Evolutionary conservation across 1,140 invertebrate species (phyloP).

Genomic region (Dreissena polymorpha): DNA sequence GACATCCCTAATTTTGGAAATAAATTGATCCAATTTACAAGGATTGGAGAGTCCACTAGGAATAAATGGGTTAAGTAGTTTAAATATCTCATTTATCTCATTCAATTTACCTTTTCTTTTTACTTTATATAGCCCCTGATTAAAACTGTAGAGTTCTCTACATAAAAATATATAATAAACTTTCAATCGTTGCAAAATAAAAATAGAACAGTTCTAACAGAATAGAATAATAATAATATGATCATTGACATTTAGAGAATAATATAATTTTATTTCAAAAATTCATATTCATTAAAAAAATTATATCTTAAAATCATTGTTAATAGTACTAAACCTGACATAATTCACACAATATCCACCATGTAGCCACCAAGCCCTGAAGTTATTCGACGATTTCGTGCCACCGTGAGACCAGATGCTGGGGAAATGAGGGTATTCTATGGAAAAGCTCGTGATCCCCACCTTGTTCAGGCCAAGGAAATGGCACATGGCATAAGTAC

Average conservation of each 20-base stretch:
- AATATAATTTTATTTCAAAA: background rate
- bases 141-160: background rate
- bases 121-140: background rate
- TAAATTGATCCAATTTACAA: too few relatives aligned
- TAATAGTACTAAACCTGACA: background rate
- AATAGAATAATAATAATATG: too few relatives aligned
- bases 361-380: conserved; percentile 75
- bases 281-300: background rate
- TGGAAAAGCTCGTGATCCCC: conserved; percentile 77
- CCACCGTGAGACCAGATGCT: conserved; percentile 73
- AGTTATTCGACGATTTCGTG: conserved; percentile 74
- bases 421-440: conserved; percentile 76
- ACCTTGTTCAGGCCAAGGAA: conserved; percentile 72
- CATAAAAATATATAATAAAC: too few relatives aligned
- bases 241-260: background rate
- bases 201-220: too few relatives aligned
- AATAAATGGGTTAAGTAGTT: background rate
- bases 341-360: background rate
- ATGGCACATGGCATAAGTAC: conserved; percentile 77
- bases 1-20: too few relatives aligned
- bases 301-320: background rate
- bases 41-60: too few relatives aligned
- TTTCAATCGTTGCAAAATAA: too few relatives aligned
- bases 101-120: background rate
- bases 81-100: background rate